Evolutionary conservation across 2,888 invertebrate species (phyloP), one percentile per base, ranked within the genome.

Genomic region (Pachliopta kotzebuea): DNA sequence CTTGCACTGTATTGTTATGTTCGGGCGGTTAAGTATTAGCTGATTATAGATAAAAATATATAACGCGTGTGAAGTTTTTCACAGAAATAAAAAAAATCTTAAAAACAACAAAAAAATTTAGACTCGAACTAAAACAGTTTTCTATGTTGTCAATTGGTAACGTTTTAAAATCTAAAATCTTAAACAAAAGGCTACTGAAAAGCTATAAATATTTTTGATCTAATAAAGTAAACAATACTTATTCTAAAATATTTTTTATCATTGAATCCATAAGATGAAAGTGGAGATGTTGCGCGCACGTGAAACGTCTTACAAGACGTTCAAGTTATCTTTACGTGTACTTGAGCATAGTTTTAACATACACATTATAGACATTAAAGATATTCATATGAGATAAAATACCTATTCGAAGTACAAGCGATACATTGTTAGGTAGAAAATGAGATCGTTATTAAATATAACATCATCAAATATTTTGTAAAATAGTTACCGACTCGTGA

Each of bases 251-350:
- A 45, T n/a, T 45, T 45, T n/a, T 45, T 45, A 18, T 2, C 6
- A 45, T 45, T 45, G n/a, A 45, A 6, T n/a, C n/a, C 18, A n/a
- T 4, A 23, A 54, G 54, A 54, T 54, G 54, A 54, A 54, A 54
- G 54, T 54, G 17, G 18, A 26, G 26, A 54, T 26, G 54, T 17
- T 17, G 54, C 54, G 50, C n/a, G 50, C n/a, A 58, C 49, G 50
- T 26, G 50, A 9, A 20, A 58, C 8, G 49, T 29, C 26, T 18
- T 26, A n/a, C 26, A 11, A 23, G 18, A 54, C 26, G 26, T 21
- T 14, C 11, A 26, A 26, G 54, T 14, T 54, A 26, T 54, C 54
- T 52, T 21, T 21, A 20, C 29, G 29, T 49, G 58, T 14, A 26
- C 26, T 58, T 58, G 17, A 37, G 18, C 54, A 49, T 49, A 58